A percentile compares a stretch with the other conserved stretches of the same genome.
phyloP scores from a whole-genome alignment of 2,797 vertebrate genomes.

The Chelonia mydas region DNA sequence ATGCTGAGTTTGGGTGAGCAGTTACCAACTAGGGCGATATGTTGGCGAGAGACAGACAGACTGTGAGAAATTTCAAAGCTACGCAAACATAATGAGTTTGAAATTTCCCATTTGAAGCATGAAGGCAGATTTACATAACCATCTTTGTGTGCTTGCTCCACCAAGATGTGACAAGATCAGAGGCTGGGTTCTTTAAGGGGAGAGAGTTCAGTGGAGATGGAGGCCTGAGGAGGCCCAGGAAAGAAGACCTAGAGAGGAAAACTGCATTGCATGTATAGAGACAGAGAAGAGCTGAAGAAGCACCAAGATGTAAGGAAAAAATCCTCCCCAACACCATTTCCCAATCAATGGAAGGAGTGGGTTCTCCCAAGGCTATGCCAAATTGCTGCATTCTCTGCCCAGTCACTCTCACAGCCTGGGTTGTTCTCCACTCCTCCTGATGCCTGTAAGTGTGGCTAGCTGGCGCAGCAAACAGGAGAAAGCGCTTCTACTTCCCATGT shows the following conservation, averaged over 20 bases:
- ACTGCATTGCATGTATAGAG: background rate
- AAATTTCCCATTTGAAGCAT: background rate
- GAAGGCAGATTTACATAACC: background rate
- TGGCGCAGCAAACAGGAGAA: background rate
- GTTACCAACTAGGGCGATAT: background rate
- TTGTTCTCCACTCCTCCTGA: background rate
- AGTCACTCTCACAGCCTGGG: background rate
- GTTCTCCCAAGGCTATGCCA: background rate
- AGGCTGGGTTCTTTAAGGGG: background rate
- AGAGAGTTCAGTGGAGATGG: background rate
- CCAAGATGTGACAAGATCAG: background rate
- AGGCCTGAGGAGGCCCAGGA: background rate
- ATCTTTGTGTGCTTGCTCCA: background rate
- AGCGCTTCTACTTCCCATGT: background rate
- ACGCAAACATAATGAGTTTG: accelerated
- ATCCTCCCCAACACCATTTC: accelerated
- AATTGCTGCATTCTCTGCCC: background rate
- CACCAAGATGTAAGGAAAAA: background rate
- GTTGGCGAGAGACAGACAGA: background rate
- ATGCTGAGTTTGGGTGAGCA: background rate
- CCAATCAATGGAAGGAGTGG: background rate
- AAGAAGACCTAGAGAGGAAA: background rate
- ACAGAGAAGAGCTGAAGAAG: background rate
- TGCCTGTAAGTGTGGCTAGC: accelerated
- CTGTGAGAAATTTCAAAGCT: background rate